Evolutionary conservation across 2,113 vertebrate species (phyloP), one percentile per base, ranked within the genome.

Genomic region (Xyliphius kryptos): DNA sequence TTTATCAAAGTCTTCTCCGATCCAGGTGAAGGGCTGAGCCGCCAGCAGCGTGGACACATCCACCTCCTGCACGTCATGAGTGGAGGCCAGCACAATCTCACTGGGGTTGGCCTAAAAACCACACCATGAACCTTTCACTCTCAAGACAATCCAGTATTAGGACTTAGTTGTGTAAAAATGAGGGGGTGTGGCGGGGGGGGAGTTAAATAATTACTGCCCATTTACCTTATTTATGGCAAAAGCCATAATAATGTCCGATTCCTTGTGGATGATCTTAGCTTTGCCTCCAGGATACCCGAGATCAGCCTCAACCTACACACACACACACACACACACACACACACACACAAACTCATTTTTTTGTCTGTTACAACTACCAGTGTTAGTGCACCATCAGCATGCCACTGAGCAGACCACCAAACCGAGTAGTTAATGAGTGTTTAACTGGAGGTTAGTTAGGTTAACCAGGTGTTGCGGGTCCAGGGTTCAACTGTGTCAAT

Each of bases 191-290:
- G n/a, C n/a, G n/a, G n/a, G n/a, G n/a, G n/a, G n/a, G n/a, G n/a
- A n/a, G n/a, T n/a, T n/a, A n/a, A n/a, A n/a, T n/a, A n/a, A n/a
- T n/a, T n/a, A n/a, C n/a, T n/a, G n/a, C n/a, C n/a, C n/a, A n/a
- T 9, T 77, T 79, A 97, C 96, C 91, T 91, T 94, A 77, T 99
- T 99, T 73, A 99, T 88, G 15, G 94, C 87, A 81, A 99, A 99
- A 1, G 95, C 95, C 92, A 98, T 97, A 75, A 99, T 97, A 77
- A 97, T 97, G 76, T 99, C 96, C 0, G 96, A 96, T 53, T 99
- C 96, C 78, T 99, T 99, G 75, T 99, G 96, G 77, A 99, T 92
- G 63, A 99, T 83, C 85, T 94, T 97, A 61, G 95, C 95, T 72
- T 97, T 97, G 62, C 94, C 92, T 67, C 96, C 95, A 15, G 96